phyloP scores from a whole-genome alignment of 2,797 vertebrate genomes.

The Aselliscus stoliczkanus region DNA sequence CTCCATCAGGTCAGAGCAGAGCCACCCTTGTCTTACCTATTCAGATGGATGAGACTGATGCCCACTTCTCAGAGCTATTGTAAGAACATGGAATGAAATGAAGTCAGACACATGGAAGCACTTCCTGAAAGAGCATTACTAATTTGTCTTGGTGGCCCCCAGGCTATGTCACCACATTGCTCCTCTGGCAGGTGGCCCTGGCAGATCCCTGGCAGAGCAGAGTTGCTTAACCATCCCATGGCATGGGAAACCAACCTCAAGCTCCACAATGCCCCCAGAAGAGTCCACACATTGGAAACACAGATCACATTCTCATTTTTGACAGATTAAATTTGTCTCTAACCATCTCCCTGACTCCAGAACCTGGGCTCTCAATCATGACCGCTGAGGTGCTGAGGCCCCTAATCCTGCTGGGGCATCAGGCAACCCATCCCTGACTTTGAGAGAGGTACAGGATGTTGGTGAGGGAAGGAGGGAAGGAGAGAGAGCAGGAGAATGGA shows the following conservation, averaged over 20 bases:
- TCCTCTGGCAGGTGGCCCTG: background rate
- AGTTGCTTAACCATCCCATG: background rate
- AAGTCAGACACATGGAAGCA: background rate
- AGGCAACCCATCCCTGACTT: background rate
- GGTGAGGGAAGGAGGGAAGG: fast-evolving
- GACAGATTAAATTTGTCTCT: background rate
- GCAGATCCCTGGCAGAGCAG: background rate
- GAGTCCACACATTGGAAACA: background rate
- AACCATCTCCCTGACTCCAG: background rate
- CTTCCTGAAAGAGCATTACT: background rate
- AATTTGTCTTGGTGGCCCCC: background rate
- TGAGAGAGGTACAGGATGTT: background rate
- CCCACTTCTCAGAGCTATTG: background rate
- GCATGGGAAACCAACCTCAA: fast-evolving
- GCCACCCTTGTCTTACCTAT: background rate
- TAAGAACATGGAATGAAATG: background rate
- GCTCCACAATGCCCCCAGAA: background rate
- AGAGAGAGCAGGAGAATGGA: background rate
- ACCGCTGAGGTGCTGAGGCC: background rate
- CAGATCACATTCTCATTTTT: background rate
- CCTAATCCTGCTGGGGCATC: background rate
- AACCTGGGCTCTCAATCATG: background rate
- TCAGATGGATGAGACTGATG: background rate
- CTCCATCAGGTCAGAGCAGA: background rate
- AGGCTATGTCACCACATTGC: background rate